These are phyloP conservation scores for Aleadryas rufinucha DNA, from an alignment of 2,113 vertebrate species.

Conservation along the genomic window DNA sequence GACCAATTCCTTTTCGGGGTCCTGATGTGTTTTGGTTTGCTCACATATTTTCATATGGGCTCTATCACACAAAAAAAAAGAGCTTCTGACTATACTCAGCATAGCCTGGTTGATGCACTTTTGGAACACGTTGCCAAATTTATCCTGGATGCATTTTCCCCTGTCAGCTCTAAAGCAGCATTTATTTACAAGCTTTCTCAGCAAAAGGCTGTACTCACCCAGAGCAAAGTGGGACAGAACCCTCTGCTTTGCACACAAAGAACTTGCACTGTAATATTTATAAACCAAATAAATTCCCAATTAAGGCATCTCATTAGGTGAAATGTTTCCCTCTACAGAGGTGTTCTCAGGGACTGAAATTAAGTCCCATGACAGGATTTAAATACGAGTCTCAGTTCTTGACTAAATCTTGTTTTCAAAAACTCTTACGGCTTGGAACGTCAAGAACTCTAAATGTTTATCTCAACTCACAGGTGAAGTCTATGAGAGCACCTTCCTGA, in stretches of 20 bases:
- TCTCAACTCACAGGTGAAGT: background rate
- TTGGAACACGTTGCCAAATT: background rate
- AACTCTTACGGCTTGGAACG: background rate
- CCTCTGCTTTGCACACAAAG: background rate
- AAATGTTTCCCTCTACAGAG: background rate
- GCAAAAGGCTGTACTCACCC: background rate
- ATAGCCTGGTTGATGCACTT: background rate
- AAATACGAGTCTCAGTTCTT: background rate
- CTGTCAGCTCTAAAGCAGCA: background rate
- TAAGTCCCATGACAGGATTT: background rate
- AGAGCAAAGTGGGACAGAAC: background rate
- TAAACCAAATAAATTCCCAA: background rate
- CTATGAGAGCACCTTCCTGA: background rate
- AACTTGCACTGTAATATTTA: background rate
- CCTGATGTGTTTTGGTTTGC: background rate
- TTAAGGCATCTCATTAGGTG: background rate
- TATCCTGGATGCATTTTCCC: background rate
- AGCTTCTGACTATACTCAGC: background rate
- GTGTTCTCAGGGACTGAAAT: background rate
- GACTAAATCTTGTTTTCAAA: background rate
- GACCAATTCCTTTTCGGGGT: background rate
- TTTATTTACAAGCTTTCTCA: slow-evolving; percentile 3
- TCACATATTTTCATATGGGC: background rate
- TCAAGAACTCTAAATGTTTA: background rate
- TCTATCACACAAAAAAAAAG: background rate